Evolutionary conservation across 2,888 invertebrate species (phyloP).

Genomic region (Theristus sp.): DNA sequence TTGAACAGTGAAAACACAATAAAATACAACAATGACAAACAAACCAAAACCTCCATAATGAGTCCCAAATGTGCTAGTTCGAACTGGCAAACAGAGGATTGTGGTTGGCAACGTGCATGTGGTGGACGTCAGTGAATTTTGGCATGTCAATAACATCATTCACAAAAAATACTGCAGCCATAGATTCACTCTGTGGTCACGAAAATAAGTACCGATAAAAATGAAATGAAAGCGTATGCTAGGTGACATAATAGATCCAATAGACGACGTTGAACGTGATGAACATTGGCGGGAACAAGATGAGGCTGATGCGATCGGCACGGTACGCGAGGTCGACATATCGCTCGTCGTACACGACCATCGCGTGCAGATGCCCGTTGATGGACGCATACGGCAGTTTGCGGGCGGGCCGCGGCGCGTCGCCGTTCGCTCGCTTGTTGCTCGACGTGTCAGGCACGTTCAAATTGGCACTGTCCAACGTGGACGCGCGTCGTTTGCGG

Average conservation of each 20-base stretch:
- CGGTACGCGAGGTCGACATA: constrained; percentile 1
- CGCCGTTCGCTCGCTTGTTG: neutral
- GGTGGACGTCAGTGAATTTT: too few species aligned
- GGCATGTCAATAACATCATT: too few species aligned
- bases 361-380: neutral
- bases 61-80: too few species aligned
- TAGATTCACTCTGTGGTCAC: too few species aligned
- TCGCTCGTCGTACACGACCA: neutral
- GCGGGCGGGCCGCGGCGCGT: neutral
- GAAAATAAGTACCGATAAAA: neutral
- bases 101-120: too few species aligned
- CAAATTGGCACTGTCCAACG: neutral
- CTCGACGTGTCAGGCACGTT: neutral
- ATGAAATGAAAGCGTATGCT: neutral
- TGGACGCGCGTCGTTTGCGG: too few species aligned
- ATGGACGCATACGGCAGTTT: neutral
- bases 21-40: too few species aligned
- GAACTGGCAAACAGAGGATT: too few species aligned
- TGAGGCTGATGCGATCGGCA: constrained; percentile 1
- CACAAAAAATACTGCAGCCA: too few species aligned
- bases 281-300: constrained; percentile 4
- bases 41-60: too few species aligned
- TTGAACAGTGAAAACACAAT: too few species aligned
- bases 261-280: constrained; percentile 7
- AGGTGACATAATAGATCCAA: constrained; percentile 6